These are phyloP conservation scores for Vidua chalybeata DNA, from an alignment of 2,113 vertebrate genomes.

Conservation along the genomic window DNA sequence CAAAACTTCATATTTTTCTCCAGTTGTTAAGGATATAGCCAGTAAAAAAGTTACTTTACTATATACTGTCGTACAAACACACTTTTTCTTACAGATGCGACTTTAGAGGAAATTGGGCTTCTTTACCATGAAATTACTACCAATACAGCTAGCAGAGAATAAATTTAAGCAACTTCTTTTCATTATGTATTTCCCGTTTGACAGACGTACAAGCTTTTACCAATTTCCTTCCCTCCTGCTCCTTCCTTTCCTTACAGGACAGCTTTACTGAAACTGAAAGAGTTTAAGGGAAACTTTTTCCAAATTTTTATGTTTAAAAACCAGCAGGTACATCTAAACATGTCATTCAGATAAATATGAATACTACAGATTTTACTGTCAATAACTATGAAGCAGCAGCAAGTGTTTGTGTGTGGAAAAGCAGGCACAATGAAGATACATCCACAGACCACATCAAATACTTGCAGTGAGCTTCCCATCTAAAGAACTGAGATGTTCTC, in stretches of 20 bases:
- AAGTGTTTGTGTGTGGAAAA: not conserved
- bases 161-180: not conserved
- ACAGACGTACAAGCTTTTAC: not conserved
- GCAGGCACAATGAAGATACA: not conserved
- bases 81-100: not conserved
- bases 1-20: not conserved
- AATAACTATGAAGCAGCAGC: not conserved
- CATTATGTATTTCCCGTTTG: not conserved
- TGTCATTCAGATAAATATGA: not conserved
- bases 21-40: not conserved
- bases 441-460: not conserved
- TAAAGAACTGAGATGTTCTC: not conserved
- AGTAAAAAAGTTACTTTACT: not conserved
- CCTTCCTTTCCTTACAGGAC: not conserved
- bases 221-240: not conserved
- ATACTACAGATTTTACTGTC: not conserved
- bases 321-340: not conserved
- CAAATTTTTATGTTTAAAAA: not conserved
- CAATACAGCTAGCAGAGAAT: not conserved
- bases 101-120: not conserved
- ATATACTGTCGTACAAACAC: not conserved
- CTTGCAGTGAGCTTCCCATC: not conserved
- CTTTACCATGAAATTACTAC: not conserved
- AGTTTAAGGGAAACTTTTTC: not conserved
- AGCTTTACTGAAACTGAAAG: not conserved